phyloP scores from a whole-genome alignment of 2,113 vertebrate species.

The Podiceps cristatus region DNA sequence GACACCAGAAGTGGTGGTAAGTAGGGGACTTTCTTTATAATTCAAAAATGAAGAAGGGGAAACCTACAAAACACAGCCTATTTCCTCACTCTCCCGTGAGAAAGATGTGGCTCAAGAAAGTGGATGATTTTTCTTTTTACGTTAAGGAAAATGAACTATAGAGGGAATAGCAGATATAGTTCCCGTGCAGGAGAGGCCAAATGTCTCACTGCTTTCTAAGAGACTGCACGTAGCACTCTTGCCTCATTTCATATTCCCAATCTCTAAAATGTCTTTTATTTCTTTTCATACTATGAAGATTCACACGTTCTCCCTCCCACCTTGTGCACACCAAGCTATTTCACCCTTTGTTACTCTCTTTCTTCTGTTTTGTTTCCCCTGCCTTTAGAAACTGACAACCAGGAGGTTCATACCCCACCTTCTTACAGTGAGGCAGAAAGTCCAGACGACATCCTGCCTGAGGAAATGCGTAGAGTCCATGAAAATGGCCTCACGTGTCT shows the following conservation, averaged over 20 bases:
- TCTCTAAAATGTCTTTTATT: not conserved
- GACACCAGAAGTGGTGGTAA: constrained; percentile 21
- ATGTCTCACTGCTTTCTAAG: not conserved
- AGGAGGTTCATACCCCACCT: fast-evolving
- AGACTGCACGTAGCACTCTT: fast-evolving
- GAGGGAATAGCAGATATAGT: not conserved
- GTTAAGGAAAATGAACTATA: not conserved
- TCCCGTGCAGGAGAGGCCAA: not conserved
- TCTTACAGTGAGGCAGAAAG: not conserved
- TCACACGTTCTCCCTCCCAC: not conserved
- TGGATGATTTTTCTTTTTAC: not conserved
- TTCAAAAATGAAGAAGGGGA: not conserved
- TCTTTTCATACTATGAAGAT: fast-evolving
- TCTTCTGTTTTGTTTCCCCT: not conserved
- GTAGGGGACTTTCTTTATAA: not conserved
- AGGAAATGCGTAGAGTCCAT: constrained; percentile 57
- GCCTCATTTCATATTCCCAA: not conserved
- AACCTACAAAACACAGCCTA: fast-evolving
- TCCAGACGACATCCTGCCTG: not conserved
- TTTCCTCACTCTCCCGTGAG: not conserved
- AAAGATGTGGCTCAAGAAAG: not conserved
- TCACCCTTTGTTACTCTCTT: not conserved
- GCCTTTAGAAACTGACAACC: not conserved
- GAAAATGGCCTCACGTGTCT: constrained; percentile 77
- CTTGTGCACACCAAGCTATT: not conserved